Conservation (phyloP, 2,888 invertebrate genomes). For the Eutolmus rufibarbis region DNA sequence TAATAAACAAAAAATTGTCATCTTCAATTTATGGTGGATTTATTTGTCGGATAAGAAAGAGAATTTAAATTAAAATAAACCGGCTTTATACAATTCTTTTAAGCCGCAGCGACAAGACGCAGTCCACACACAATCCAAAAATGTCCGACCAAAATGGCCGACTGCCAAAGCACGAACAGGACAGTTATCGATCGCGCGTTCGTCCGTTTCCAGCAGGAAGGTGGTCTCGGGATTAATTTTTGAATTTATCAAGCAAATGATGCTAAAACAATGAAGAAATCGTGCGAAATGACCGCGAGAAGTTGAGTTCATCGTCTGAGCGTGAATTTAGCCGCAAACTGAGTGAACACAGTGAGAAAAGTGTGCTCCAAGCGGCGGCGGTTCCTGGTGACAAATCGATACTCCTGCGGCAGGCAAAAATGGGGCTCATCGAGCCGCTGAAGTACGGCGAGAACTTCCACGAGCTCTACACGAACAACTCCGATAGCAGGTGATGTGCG, state of each 20-base stretch:
- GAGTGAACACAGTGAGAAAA: neutral
- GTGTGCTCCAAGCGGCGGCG: neutral
- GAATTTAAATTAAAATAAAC: neutral
- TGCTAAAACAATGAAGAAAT: neutral
- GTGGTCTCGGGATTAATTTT: neutral
- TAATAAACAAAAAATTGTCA: neutral
- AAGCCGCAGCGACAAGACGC: neutral
- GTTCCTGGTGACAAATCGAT: conserved; percentile 12
- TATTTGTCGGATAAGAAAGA: too few species aligned
- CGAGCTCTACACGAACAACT: conserved; percentile 60
- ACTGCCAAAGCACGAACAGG: neutral
- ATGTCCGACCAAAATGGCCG: conserved; percentile 12
- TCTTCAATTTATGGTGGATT: neutral
- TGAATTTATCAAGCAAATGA: neutral
- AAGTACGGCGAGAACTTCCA: conserved; percentile 63
- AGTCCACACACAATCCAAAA: conserved; percentile 32
- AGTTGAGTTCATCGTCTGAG: neutral
- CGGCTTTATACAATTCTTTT: conserved; percentile 41
- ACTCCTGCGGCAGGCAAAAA: neutral
- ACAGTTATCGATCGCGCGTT: neutral
- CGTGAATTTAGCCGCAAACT: neutral
- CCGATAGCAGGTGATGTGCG: conserved; percentile 54
- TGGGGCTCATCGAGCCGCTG: conserved; percentile 60
- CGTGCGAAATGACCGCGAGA: neutral
- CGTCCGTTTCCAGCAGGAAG: neutral